These are phyloP conservation scores for Cyaniris semiargus DNA, from an alignment of 2,888 invertebrate species.

Conservation along the genomic window DNA sequence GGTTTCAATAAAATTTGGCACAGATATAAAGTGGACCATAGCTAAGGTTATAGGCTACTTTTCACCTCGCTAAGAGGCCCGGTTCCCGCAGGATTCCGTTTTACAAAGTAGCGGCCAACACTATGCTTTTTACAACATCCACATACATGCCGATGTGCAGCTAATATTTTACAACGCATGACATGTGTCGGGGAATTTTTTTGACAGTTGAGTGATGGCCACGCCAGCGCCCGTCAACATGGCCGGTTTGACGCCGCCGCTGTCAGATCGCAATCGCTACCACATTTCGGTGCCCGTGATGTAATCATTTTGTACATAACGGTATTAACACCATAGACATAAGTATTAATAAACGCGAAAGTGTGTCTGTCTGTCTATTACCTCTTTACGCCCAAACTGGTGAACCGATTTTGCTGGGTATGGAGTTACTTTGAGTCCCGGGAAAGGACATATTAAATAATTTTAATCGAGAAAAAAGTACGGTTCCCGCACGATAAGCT, in stretches of 20 bases:
- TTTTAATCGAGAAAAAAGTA: too few species aligned
- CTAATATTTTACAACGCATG: slow-evolving; percentile 20
- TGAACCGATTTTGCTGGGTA: too few species aligned
- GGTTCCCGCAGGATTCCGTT: too few species aligned
- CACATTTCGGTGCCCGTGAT: not conserved
- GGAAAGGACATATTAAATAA: too few species aligned
- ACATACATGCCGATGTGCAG: not conserved
- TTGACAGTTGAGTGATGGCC: slow-evolving; percentile 29
- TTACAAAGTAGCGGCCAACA: too few species aligned
- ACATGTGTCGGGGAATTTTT: not conserved
- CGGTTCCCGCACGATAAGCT: too few species aligned
- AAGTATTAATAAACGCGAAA: too few species aligned
- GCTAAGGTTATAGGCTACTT: not conserved
- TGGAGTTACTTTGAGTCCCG: too few species aligned
- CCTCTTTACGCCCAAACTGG: too few species aligned
- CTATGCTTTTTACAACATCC: not conserved
- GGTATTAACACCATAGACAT: too few species aligned
- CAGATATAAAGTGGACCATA: not conserved
- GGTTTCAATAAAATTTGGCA: not conserved
- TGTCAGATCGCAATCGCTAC: slow-evolving; percentile 26
- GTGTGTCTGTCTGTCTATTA: too few species aligned
- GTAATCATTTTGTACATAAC: not conserved
- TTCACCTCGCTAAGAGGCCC: not conserved
- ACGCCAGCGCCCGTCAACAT: slow-evolving; percentile 23
- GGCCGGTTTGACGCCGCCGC: not conserved